Base-by-base conservation (phyloP, 2,888 invertebrate species). In the Melitaea athalia region DNA sequence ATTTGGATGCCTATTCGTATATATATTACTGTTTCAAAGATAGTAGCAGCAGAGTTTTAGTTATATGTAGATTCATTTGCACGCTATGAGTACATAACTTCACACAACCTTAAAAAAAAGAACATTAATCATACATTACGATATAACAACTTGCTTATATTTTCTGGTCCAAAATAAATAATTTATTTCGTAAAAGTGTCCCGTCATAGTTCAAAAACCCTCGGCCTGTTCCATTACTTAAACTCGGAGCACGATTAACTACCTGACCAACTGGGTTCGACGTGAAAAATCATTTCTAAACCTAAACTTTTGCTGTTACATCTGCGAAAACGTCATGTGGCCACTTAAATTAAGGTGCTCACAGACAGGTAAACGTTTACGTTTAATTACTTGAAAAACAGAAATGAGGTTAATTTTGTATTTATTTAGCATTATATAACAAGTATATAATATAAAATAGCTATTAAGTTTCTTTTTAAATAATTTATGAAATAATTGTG, bases 251-350 rank as follows among this genome's bases (percentile, higher is more conserved):
- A 61, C 70, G 64, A 68, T 70, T 70, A 70, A 61, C 68, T 62
- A 70, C 64, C 70, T 67, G 67, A 57, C 70, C 70, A 55, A 70
- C 70, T 70, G 70, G 50, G 60, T 70, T 68, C 64, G 68, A 70
- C 70, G 49, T 68, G 70, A 70, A 70, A 70, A 68, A 70, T 70
- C 55, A 64, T 70, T 62, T 62, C 57, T 68, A 63, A 64, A 59
- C 61, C 47, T 60, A 70, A 64, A 63, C 63, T 61, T 70, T 33
- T 61, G 15, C 17, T 57, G 60, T 63, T 64, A 31, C 45, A 17
- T 66, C 53, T 52, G 50, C 49, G 50, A 42, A 62, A 68, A 47
- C 55, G 62, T 67, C 66, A 55, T 33, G 53, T 55, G 31, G 42
- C 42, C 42, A 11, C 38, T 57, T 57, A n/a, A 8, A 57, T 57